These are phyloP conservation scores for Clepsis dumicolana DNA, from an alignment of 2,888 invertebrate genomes.

Conservation along the genomic window DNA sequence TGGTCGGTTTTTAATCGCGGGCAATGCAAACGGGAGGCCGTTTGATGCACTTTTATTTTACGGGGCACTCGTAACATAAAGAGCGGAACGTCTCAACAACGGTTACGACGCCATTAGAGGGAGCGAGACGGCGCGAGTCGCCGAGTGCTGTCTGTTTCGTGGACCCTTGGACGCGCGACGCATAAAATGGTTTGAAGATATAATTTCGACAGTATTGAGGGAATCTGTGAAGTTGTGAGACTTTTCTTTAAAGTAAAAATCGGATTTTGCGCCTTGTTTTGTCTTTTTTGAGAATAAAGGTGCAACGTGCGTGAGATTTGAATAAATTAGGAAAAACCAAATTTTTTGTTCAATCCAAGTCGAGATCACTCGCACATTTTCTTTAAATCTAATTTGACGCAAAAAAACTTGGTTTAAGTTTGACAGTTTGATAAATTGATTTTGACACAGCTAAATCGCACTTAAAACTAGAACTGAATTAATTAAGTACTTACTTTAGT, in stretches of 20 bases:
- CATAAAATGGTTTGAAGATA: constrained; percentile 17
- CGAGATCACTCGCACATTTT: too few relatives aligned
- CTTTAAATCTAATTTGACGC: too few relatives aligned
- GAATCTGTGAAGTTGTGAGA: background rate
- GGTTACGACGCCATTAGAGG: constrained; percentile 67
- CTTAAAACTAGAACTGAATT: too few relatives aligned
- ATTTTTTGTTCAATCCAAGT: too few relatives aligned
- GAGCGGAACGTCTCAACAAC: constrained; percentile 82
- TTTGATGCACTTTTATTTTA: constrained; percentile 86
- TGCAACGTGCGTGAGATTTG: too few relatives aligned
- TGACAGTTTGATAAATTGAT: too few relatives aligned
- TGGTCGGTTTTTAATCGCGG: constrained; percentile 74
- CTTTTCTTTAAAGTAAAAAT: background rate
- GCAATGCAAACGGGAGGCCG: constrained; percentile 82
- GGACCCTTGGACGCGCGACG: constrained; percentile 20
- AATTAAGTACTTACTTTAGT: too few relatives aligned
- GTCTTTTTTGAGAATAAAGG: background rate
- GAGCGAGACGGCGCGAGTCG: constrained; percentile 55
- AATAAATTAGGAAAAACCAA: too few relatives aligned
- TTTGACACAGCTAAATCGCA: too few relatives aligned
- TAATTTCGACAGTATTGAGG: background rate
- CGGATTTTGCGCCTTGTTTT: background rate
- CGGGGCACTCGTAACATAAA: constrained; percentile 84
- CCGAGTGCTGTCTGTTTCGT: constrained; percentile 54
- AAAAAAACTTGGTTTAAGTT: too few relatives aligned